Percentiles rank a stretch among this genome's conserved stretches.
Evolutionary conservation across 2,797 vertebrate species (phyloP).

Genomic region (Silurus aristotelis): DNA sequence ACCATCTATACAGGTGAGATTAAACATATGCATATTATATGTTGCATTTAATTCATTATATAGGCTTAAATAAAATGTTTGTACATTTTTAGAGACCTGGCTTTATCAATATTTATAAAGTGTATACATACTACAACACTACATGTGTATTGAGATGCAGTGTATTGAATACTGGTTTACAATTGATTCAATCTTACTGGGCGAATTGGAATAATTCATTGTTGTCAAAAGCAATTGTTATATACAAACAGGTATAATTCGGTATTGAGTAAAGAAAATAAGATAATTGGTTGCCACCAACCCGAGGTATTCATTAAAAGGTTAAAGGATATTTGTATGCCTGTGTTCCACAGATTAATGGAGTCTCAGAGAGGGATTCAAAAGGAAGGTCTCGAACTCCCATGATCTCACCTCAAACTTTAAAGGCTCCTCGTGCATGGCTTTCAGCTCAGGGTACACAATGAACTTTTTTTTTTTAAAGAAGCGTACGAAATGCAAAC

Average conservation of each 20-base stretch:
- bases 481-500: not conserved
- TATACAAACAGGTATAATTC: not conserved
- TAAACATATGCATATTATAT: not conserved
- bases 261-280: not conserved
- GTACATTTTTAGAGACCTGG: not conserved
- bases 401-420: conserved; percentile 71
- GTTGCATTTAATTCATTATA: not conserved
- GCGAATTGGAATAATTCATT: not conserved
- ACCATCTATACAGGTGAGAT: conserved; percentile 46
- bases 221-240: not conserved
- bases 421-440: conserved; percentile 69
- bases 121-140: not conserved
- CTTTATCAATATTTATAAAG: not conserved
- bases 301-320: not conserved
- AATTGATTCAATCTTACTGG: not conserved
- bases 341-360: conserved; percentile 61
- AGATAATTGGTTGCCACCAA: not conserved
- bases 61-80: not conserved
- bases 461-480: conserved; percentile 18
- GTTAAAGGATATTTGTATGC: not conserved
- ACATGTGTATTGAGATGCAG: not conserved
- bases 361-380: conserved; percentile 61
- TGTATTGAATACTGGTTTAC: not conserved
- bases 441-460: conserved; percentile 77
- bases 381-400: conserved; percentile 73